Evolutionary conservation across 2,888 invertebrate species (phyloP).

Genomic region (Drosophila suboccidentalis): DNA sequence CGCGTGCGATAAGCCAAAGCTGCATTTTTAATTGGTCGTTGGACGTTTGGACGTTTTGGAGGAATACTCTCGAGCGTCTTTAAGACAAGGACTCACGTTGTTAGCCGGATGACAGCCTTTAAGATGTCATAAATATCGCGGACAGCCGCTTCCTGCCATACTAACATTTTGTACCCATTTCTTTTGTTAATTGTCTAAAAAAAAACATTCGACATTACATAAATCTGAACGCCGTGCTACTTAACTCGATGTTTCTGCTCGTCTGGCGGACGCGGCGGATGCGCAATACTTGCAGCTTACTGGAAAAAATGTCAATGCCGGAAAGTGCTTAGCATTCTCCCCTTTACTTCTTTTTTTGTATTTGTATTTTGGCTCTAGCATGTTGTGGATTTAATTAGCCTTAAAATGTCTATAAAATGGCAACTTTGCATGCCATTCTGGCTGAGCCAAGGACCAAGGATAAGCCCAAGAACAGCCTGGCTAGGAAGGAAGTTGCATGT

Average conservation of each 20-base stretch:
- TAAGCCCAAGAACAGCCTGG: slow-evolving; percentile 54
- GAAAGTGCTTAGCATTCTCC: slow-evolving; percentile 74
- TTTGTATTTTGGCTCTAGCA: slow-evolving; percentile 34
- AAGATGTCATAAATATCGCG: slow-evolving; percentile 72
- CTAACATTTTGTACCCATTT: slow-evolving; percentile 18
- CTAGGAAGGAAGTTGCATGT: slow-evolving; percentile 77
- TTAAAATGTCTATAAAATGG: slow-evolving; percentile 69
- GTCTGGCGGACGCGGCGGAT: slow-evolving; percentile 62
- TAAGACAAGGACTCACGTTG: slow-evolving; percentile 30
- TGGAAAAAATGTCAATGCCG: slow-evolving; percentile 74
- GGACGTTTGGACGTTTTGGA: slow-evolving; percentile 7
- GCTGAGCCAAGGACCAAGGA: slow-evolving; percentile 40
- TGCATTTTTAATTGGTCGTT: slow-evolving; percentile 76
- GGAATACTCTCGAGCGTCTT: slow-evolving; percentile 20
- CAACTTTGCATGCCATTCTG: slow-evolving; percentile 62
- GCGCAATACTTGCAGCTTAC: slow-evolving; percentile 65
- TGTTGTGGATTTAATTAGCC: slow-evolving; percentile 75
- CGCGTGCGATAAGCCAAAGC: slow-evolving; percentile 75
- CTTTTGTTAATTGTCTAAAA: slow-evolving; percentile 58
- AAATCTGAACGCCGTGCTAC: slow-evolving; percentile 40
- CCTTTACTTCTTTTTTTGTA: slow-evolving; percentile 20
- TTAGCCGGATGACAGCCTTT: slow-evolving; percentile 53
- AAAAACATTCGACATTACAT: slow-evolving; percentile 47
- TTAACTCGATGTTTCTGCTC: slow-evolving; percentile 12
- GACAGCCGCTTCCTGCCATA: slow-evolving; percentile 59